Conservation (phyloP, 2,797 vertebrate genomes). For the Micropoecilia bifurca region DNA sequence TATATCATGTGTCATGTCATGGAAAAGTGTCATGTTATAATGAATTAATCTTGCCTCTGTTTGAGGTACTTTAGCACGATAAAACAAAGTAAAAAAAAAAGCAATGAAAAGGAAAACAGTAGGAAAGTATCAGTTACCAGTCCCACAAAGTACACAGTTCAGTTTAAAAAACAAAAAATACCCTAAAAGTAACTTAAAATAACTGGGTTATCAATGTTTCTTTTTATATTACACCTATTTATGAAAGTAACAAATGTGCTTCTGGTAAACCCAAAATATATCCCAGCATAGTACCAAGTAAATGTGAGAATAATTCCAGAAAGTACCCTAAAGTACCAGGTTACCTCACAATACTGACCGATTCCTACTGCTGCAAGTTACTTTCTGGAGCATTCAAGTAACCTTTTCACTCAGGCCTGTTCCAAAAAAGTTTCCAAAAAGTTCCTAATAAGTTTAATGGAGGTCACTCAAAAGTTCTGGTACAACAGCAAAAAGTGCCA, state of each 20-base stretch:
- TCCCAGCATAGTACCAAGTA: background rate
- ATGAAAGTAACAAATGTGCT: background rate
- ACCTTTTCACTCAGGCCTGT: background rate
- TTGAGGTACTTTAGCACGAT: background rate
- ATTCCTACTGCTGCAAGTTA: background rate
- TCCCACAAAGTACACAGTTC: background rate
- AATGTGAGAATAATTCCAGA: background rate
- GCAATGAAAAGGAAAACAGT: background rate
- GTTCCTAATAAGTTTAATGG: background rate
- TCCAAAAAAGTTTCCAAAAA: background rate
- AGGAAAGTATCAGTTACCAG: background rate
- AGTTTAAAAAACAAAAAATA: background rate
- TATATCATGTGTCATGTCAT: background rate
- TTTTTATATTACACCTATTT: background rate
- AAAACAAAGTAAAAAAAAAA: background rate
- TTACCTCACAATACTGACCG: background rate
- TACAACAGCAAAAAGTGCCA: background rate
- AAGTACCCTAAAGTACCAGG: background rate
- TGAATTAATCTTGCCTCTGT: background rate
- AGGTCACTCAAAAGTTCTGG: background rate
- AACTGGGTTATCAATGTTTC: background rate
- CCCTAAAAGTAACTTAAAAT: background rate
- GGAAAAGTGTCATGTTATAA: background rate
- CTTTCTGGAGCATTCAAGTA: too few species aligned
- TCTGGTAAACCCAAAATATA: background rate